Evolutionary conservation across 2,888 invertebrate species (phyloP), one percentile per base, ranked within the genome.

Genomic region (Melanophora roralis): DNA sequence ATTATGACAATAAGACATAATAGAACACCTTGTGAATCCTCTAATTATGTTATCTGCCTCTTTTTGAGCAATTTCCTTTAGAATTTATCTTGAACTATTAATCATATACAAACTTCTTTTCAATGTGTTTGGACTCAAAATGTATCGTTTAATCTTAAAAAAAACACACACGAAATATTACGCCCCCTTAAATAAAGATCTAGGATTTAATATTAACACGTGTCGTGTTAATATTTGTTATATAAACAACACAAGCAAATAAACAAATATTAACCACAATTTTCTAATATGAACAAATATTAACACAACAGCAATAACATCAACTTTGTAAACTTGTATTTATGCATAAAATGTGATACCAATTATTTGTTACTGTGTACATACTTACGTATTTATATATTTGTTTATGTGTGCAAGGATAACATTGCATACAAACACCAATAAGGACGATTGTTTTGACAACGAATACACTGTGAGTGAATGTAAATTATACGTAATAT

Each of bases 141-240:
- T 43, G 12, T 55, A 57, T 34, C 34, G 59, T 38, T 59, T 49
- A 49, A 47, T 14, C 51, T n/a, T 32, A 27, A 45, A n/a, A 43
- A 34, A 32, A 62, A 59, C 1, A 64, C 4, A 45, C 51, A 72
- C 51, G 57, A 68, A 62, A 47, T n/a, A 59, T 38, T 38, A 80
- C 71, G 75, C 75, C 79, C 62, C 62, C 57, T 49, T 27, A 16
- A 23, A 60, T 59, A 69, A 79, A 65, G 23, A 65, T 53, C 60
- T 5, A n/a, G n/a, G 69, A 49, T 62, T 71, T 80, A 75, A 75
- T 72, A 76, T 76, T 72, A 80, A 80, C 79, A 80, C 79, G 79
- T 80, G 79, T 71, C 79, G 69, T 72, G 75, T 80, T 80, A 80
- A 80, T 80, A 75, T 75, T 80, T 80, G 75, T 19, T 62, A 40